Evolutionary conservation across 1,140 invertebrate genomes (phyloP).

Genomic region (Ptiloglossa arizonensis): DNA sequence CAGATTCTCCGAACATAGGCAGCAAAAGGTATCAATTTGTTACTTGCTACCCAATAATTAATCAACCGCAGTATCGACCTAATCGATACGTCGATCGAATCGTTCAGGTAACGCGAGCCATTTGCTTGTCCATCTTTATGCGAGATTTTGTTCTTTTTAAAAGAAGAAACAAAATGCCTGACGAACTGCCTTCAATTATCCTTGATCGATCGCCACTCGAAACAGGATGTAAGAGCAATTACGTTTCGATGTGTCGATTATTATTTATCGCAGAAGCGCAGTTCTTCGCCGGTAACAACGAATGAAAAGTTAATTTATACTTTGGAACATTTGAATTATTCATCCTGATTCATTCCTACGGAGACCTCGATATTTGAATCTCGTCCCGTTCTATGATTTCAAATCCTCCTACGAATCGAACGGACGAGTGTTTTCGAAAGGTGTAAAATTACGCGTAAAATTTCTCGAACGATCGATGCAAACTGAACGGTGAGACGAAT

Average conservation of each 20-base stretch:
- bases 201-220: conserved; percentile 25
- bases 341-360: neutral
- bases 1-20: conserved; percentile 37
- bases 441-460: neutral
- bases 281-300: conserved; percentile 5
- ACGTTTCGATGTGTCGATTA: conserved; percentile 35
- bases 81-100: conserved; percentile 22
- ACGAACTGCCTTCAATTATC: conserved; percentile 19
- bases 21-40: conserved; percentile 45
- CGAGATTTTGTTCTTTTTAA: neutral
- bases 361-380: neutral
- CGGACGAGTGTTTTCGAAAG: neutral
- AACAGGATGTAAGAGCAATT: conserved; percentile 54
- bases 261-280: conserved; percentile 20
- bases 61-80: conserved; percentile 14
- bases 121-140: neutral
- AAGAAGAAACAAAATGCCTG: conserved; percentile 8
- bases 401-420: too few species aligned
- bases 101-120: conserved; percentile 8
- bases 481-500: neutral
- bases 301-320: neutral
- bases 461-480: neutral
- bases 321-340: neutral
- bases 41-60: conserved; percentile 46
- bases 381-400: too few species aligned